Base-by-base conservation (phyloP, 2,113 vertebrate genomes). In the Tinamus guttatus region DNA sequence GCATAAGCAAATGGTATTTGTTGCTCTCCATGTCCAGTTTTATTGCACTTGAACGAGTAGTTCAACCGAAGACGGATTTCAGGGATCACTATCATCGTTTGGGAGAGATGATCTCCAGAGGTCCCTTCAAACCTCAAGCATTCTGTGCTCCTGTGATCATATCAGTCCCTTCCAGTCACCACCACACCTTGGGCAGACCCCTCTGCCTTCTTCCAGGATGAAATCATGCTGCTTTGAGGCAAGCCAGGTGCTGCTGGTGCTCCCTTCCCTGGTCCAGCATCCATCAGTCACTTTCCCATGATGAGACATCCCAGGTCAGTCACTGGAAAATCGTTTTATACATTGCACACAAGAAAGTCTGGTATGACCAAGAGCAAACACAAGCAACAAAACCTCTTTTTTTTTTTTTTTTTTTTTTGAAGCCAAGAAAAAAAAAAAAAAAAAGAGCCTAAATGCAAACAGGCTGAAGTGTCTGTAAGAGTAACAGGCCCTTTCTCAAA, bases 1-100 rank as follows among this genome's bases (percentile, higher is more conserved):
- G 38, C 38, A 34, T 56, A 81, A 81, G 76, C 74, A 93, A 82
- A 88, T 4, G 2, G 16, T 60, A 70, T 70, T 88, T 94, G 56
- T 41, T 90, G 41, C 52, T 86, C 80, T 81, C 40, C 5, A 7
- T 64, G 58, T 27, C 25, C 34, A 43, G 18, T 81, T 85, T 91
- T 91, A 13, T 22, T 3, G 3, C 65, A 94, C 34, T 73, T 95
- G 79, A 77, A 92, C 82, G 89, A 91, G 91, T 58, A 93, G 25
- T n/a, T 70, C 49, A 69, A 0, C 73, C 60, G 74, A 85, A 80
- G 28, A 34, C 21, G 30, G 47, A 60, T 94, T 75, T 91, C 64
- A 81, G 60, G 24, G 15, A 83, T 91, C 45, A 8, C 19, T 70
- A 47, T 87, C 49, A 22, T 47, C 19, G 18, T 22, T 49, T 49